Evolutionary conservation across 1,140 invertebrate species (phyloP).

Genomic region (Drosophila parvula): DNA sequence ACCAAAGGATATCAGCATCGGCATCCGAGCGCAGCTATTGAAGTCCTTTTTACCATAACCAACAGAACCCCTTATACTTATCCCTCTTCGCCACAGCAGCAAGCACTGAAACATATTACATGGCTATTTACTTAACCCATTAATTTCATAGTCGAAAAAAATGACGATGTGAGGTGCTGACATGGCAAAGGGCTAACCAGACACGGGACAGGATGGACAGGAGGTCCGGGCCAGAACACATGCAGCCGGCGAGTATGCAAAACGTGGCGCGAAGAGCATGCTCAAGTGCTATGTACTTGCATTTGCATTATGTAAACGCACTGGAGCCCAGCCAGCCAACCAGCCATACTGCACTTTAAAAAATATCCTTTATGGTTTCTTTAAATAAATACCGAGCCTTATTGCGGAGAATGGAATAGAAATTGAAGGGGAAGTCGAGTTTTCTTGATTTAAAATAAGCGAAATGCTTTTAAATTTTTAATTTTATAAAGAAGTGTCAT

Average conservation of each 20-base stretch:
- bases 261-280: conserved; percentile 63
- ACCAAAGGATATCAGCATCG: conserved; percentile 25
- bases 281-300: conserved; percentile 54
- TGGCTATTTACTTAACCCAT: conserved; percentile 80
- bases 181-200: conserved; percentile 40
- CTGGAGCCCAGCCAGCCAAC: conserved; percentile 11
- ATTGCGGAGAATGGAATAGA: too few species aligned
- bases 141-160: conserved; percentile 61
- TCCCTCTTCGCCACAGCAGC: not conserved
- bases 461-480: too few species aligned
- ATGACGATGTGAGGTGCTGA: conserved; percentile 58
- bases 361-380: not conserved
- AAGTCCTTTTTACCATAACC: conserved; percentile 20
- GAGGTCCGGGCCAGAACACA: conserved; percentile 29
- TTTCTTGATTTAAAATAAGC: too few species aligned
- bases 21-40: conserved; percentile 16
- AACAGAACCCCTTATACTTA: not conserved
- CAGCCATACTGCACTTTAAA: not conserved
- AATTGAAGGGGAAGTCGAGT: too few species aligned
- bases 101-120: conserved; percentile 60
- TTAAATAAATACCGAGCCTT: too few species aligned
- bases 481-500: too few species aligned
- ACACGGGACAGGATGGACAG: conserved; percentile 19
- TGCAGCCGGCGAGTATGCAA: conserved; percentile 57
- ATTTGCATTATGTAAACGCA: conserved; percentile 73